Conservation (phyloP, 2,113 vertebrate genomes). For the Furnarius figulus region DNA sequence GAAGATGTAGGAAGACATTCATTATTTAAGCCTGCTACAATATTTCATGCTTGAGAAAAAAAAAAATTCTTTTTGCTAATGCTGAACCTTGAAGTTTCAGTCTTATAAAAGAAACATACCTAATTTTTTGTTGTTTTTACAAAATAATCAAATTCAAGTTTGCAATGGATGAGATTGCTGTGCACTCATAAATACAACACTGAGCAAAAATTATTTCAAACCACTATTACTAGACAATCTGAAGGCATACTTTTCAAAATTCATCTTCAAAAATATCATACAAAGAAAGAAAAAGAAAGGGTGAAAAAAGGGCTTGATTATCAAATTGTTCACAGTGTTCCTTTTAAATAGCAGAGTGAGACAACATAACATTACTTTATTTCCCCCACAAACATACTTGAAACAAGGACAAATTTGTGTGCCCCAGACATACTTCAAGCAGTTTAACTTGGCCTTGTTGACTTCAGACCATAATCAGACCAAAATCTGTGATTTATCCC, state of each 20-base stretch:
- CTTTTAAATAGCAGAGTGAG: not conserved
- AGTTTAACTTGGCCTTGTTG: conserved; percentile 35
- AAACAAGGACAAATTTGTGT: not conserved
- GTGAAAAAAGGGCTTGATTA: not conserved
- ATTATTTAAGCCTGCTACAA: not conserved
- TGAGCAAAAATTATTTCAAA: not conserved
- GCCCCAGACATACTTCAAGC: conserved; percentile 42
- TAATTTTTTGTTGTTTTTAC: not conserved
- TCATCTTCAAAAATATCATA: not conserved
- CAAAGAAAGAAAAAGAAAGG: not conserved
- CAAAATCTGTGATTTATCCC: not conserved
- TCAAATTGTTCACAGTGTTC: not conserved
- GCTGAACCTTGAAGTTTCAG: not conserved
- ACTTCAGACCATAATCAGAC: not conserved
- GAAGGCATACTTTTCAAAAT: not conserved
- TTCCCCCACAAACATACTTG: not conserved
- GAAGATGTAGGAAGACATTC: not conserved
- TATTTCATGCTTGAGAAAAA: not conserved
- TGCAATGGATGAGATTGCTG: not conserved
- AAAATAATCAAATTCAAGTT: not conserved
- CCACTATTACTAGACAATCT: not conserved
- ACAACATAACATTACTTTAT: not conserved
- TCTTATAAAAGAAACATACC: not conserved
- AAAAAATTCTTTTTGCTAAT: not conserved
- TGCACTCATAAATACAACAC: not conserved